Evolutionary conservation across 2,113 vertebrate genomes (phyloP).

Genomic region (Lophura nycthemera): DNA sequence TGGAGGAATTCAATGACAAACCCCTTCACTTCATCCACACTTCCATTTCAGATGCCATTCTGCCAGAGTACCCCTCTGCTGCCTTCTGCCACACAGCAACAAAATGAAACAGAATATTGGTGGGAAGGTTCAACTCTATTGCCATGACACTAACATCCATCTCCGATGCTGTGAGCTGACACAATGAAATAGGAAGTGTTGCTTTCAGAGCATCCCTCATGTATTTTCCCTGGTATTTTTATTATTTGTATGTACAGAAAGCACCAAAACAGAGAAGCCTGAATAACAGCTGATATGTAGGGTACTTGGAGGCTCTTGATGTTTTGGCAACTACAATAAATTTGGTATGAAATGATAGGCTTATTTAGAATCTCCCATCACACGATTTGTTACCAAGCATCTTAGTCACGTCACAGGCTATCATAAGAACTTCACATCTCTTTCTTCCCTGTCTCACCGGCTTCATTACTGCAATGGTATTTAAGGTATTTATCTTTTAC

Average conservation of each 20-base stretch:
- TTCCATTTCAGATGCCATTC: no score
- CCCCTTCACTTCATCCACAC: no score
- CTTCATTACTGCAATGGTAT: neutral
- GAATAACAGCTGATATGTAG: neutral
- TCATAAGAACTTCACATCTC: neutral
- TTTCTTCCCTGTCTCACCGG: neutral
- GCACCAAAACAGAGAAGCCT: neutral
- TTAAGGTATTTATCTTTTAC: neutral
- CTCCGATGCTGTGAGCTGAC: no score
- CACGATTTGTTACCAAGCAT: neutral
- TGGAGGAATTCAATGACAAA: no score
- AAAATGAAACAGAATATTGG: no score
- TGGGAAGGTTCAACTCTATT: no score
- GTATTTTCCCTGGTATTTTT: neutral
- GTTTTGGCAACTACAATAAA: neutral
- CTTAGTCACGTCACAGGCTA: neutral
- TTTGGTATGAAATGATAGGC: neutral
- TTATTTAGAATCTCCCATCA: neutral
- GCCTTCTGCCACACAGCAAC: no score
- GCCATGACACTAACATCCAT: no score
- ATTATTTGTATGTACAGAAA: neutral
- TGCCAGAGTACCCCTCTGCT: no score
- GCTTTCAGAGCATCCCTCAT: neutral
- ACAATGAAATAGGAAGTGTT: neutral
- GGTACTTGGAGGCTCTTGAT: neutral